These are phyloP conservation scores for Hexactinellida sp. DNA, from an alignment of 37 sponge, comb jelly and placozoan genomes.

Conservation along the genomic window DNA sequence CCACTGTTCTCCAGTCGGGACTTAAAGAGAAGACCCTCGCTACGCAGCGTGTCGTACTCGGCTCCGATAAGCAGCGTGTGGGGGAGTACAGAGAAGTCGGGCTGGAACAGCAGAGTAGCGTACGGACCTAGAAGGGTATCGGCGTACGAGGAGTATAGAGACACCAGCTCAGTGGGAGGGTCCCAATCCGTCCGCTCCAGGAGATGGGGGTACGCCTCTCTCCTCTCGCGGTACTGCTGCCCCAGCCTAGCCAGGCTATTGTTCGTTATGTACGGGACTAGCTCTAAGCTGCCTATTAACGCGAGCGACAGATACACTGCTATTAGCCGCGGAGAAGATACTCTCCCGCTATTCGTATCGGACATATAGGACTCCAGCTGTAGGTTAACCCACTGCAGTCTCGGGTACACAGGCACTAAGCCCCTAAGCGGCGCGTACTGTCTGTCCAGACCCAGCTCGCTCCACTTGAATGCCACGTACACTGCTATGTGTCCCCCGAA, in stretches of 20 bases:
- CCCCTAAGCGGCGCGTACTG: not conserved
- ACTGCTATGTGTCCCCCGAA: not conserved
- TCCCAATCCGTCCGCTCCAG: not conserved
- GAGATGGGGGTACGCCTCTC: not conserved
- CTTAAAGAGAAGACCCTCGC: not conserved
- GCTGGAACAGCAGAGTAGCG: not conserved
- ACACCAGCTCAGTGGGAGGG: not conserved
- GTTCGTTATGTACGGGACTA: not conserved
- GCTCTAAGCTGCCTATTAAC: not conserved
- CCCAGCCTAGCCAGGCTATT: not conserved
- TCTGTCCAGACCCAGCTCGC: not conserved
- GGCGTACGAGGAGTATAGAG: not conserved
- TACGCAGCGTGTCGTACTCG: not conserved
- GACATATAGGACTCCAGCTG: not conserved
- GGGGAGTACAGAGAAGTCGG: not conserved
- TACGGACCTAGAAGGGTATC: not conserved
- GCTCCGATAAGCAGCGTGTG: not conserved
- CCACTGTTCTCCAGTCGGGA: not conserved
- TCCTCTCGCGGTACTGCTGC: not conserved
- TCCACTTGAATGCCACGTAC: slow-evolving; percentile 2
- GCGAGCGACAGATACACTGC: not conserved
- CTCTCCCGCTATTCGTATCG: not conserved
- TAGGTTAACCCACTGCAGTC: not conserved
- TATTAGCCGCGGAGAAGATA: not conserved
- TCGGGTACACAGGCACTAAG: not conserved